Base-by-base conservation (phyloP, 2,113 vertebrate species). In the Saguinus imperator region DNA sequence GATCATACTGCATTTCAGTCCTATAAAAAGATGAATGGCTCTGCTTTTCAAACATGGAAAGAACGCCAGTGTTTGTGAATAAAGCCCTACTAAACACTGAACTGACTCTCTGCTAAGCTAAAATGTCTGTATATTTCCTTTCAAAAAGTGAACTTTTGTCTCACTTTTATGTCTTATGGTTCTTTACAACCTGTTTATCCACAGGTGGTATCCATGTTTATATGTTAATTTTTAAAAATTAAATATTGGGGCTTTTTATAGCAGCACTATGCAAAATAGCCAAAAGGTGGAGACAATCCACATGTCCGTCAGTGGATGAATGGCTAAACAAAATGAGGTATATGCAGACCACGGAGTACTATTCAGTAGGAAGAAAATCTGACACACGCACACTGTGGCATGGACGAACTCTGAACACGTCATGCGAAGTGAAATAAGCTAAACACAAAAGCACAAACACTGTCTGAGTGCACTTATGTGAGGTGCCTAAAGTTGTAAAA, bases 61-160 rank as follows among this genome's bases (percentile, higher is more conserved):
- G 58, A 87, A 84, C 50, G 6, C 6, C 76, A 88, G 32, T 75
- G 21, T 89, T 52, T 94, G 43, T 48, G 84, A 81, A 45, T 66
- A 89, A 50, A 95, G 27, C 8, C 58, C 79, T 87, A 2, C 32
- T 55, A 89, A 9, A 87, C 86, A 94, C 20, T 18, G 57, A 94
- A 83, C 0, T 52, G 55, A 84, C 7, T 6, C 40, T 40, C 52
- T 16, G 37, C 6, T 61, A 70, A 83, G 43, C 35, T 64, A 81
- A 85, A 87, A 84, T 52, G 5, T 27, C 81, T 79, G 16, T 14
- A 57, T 52, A 64, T n/a, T 85, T 48, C 40, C 61, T 89, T 89
- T 37, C 29, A 93, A 94, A 18, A 91, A 95, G 43, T 58, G 5
- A 72, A 76, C 32, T 96, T 91, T 87, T 89, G 9, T 70, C 45